Conservation (phyloP, 2,113 vertebrate species). For the Chrysochloris asiatica region DNA sequence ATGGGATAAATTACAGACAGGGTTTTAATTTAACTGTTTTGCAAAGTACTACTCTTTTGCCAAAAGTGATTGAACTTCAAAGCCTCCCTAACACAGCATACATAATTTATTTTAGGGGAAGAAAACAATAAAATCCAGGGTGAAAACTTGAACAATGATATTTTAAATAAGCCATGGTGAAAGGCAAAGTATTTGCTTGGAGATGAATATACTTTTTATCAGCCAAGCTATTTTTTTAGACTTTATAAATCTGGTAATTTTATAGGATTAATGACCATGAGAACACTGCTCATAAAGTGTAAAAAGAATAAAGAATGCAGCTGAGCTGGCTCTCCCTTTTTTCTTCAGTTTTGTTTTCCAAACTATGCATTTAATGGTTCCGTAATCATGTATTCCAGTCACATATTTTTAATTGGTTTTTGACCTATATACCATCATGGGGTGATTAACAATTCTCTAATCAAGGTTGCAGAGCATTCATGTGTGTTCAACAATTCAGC, state of each 20-base stretch:
- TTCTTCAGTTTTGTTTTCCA: background rate
- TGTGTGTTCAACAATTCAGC: conserved; percentile 83
- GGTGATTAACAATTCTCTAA: conserved; percentile 82
- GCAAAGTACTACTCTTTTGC: conserved; percentile 76
- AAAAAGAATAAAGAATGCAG: conserved; percentile 30
- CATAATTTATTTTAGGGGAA: conserved; percentile 80
- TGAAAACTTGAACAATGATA: conserved; percentile 54
- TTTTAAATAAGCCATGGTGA: conserved; percentile 76
- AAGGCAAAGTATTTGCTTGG: conserved; percentile 74
- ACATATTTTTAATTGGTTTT: conserved; percentile 78
- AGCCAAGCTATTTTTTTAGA: conserved; percentile 56
- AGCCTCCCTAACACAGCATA: conserved; percentile 74
- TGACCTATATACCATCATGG: conserved; percentile 76
- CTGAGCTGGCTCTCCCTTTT: background rate
- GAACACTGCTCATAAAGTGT: background rate
- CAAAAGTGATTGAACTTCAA: conserved; percentile 83
- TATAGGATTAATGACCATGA: conserved; percentile 51
- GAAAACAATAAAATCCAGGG: conserved; percentile 79
- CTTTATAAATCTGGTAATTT: conserved; percentile 68
- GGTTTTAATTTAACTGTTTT: conserved; percentile 81
- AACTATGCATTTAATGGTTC: conserved; percentile 60
- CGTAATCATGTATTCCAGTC: conserved; percentile 77
- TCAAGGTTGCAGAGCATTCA: conserved; percentile 79
- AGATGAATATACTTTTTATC: conserved; percentile 74
- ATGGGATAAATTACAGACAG: conserved; percentile 70